Evolutionary conservation across 2,113 vertebrate genomes (phyloP), one percentile per base, ranked within the genome.

Genomic region (Heterochromis multidens): DNA sequence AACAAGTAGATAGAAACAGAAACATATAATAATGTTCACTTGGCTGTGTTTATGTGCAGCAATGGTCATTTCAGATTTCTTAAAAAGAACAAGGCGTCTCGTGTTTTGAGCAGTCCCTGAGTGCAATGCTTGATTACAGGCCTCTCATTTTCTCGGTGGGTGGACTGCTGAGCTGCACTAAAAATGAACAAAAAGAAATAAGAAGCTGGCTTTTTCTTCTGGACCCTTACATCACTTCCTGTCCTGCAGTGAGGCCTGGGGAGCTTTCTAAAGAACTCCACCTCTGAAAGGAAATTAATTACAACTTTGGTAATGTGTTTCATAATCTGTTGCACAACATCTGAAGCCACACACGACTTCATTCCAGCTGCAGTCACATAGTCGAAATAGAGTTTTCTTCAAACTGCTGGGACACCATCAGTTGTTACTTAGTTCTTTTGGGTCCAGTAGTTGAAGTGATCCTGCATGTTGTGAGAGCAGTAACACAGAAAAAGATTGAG

Each of bases 141-240:
- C 40, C 62, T 56, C 21, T n/a, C 21, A n/a, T n/a, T 19, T n/a
- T 13, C 25, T 29, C 67, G 31, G 67, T 35, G 54, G 3, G 27
- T 1, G 0, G 6, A 14, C n/a, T 14, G 35, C 16, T 77, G 65
- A 65, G 57, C 23, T 9, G 60, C 27, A 72, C 63, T 58, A 76
- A 85, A 84, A 59, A 83, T n/a, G 25, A 72, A 81, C 43, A 31
- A 54, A 4, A 14, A 3, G 43, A 52, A 52, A 52, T 1, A 67
- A 56, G 62, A 52, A 27, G 67, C 67, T 52, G 43, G 17, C 65
- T 82, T 74, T 9, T 76, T 78, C 80, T 31, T 83, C 25, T 40
- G 77, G 27, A n/a, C 65, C 17, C 43, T 92, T 67, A 65, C 79
- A 85, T 89, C 63, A 85, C 87, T 85, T 89, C 89, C 90, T 81